Evolutionary conservation across 2,888 invertebrate species (phyloP).

Genomic region (Arctia plantaginis): DNA sequence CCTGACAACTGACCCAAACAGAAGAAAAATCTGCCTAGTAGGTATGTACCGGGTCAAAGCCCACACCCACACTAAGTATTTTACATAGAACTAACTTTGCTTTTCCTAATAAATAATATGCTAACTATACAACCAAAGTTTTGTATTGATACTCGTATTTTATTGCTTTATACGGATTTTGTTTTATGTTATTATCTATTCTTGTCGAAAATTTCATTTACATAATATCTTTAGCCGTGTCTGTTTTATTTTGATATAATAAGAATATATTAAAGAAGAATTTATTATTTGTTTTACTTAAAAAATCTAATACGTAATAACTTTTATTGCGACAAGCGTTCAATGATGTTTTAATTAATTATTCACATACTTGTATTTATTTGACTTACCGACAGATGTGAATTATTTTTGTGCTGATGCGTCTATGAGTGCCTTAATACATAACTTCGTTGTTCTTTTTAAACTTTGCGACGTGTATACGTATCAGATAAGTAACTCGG

Average conservation of each 20-base stretch:
- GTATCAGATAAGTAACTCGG: not conserved
- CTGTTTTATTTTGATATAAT: not conserved
- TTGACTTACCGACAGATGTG: not conserved
- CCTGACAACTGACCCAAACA: not conserved
- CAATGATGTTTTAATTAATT: not conserved
- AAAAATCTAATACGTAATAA: not conserved
- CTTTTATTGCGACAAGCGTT: not conserved
- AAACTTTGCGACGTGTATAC: not conserved
- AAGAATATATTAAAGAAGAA: not conserved
- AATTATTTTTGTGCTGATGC: not conserved
- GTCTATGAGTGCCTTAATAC: not conserved
- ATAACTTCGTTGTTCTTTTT: not conserved
- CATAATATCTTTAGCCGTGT: not conserved
- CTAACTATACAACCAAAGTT: not conserved
- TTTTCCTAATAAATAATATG: not conserved
- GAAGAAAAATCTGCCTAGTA: not conserved
- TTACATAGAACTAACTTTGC: not conserved
- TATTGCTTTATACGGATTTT: conserved; percentile 20
- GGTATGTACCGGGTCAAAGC: not conserved
- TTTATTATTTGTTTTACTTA: no score
- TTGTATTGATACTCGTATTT: conserved; percentile 3
- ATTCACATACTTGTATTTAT: not conserved
- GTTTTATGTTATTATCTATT: conserved; percentile 28
- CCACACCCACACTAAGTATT: not conserved
- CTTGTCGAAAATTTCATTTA: conserved; percentile 43